Evolutionary conservation across 37 sponge, comb jelly and placozoan species (phyloP), one percentile per base, ranked within the genome.

Genomic region (Beroe ovata): DNA sequence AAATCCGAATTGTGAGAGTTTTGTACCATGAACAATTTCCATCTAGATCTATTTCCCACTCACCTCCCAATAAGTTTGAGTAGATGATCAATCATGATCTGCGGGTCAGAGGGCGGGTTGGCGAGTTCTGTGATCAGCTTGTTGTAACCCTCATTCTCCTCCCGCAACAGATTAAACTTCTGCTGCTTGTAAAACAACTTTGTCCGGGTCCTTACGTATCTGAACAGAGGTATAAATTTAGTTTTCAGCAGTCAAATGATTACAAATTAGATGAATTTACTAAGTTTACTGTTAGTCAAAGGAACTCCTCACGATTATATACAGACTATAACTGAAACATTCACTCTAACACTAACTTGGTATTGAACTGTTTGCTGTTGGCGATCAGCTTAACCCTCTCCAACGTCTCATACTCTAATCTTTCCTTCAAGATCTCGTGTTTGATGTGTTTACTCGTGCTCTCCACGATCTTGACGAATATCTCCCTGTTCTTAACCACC

Each of bases 151-250:
- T 98, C 99, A 42, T 88, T 95, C 93, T 98, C 99, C 91, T 98
- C 99, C 3, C 99, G 94, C 29, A 96, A 92, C 38, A 98, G 88
- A 90, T 98, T 98, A 72, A 96, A 98, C 94, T 98, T 98, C 90
- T 96, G 96, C 91, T 98, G 99, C 89, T 96, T 96, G 90, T 96
- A 98, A 41, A 77, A 77, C 84, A 77, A 77, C 84, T 77, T 77
- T 1, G 84, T 77, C 11, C 84, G 41, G 8, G 84, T 77, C 38
- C 84, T 39, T 2, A 77, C 84, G 28, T 77, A 77, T 29, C 84
- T 77, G 54, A 11, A 47, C n/a, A n/a, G n/a, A n/a, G n/a, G n/a
- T n/a, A n/a, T n/a, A n/a, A n/a, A n/a, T n/a, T n/a, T n/a, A n/a
- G n/a, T n/a, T n/a, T n/a, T n/a, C n/a, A n/a, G n/a, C n/a, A n/a